Evolutionary conservation across 1,140 invertebrate species (phyloP).

Genomic region (Eciton burchellii): DNA sequence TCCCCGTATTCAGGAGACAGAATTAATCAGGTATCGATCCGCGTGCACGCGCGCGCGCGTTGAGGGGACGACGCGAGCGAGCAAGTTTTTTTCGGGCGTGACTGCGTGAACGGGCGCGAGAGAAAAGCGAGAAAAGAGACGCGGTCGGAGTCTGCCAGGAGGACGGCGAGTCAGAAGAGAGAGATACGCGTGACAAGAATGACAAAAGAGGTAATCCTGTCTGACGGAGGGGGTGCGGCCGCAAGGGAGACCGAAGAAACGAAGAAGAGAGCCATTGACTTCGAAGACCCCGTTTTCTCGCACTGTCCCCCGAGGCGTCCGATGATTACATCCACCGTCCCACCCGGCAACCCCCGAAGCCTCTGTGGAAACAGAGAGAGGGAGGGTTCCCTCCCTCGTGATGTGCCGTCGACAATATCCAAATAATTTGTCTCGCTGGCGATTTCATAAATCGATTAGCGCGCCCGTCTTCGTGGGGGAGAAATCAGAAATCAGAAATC

Average conservation of each 20-base stretch:
- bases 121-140: conserved; percentile 7
- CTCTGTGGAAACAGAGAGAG: background rate
- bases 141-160: background rate
- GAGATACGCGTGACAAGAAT: conserved; percentile 81
- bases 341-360: conserved; percentile 12
- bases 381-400: background rate
- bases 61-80: background rate
- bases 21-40: conserved; percentile 61
- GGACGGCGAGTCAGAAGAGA: conserved; percentile 28
- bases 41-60: too few species aligned
- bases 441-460: conserved; percentile 57
- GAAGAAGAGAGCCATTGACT: conserved; percentile 75
- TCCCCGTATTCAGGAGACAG: conserved; percentile 31
- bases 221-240: conserved; percentile 68
- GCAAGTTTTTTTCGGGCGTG: conserved; percentile 27
- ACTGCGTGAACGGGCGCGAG: conserved; percentile 16
- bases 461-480: background rate
- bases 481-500: conserved; percentile 23
- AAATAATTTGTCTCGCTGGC: conserved; percentile 45
- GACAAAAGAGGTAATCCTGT: conserved; percentile 79
- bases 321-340: conserved; percentile 73
- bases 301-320: conserved; percentile 58
- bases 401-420: conserved; percentile 8
- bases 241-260: conserved; percentile 64
- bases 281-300: conserved; percentile 68